Conservation (phyloP, 2,888 invertebrate species). For the Sphaerophoria rueppellii region DNA sequence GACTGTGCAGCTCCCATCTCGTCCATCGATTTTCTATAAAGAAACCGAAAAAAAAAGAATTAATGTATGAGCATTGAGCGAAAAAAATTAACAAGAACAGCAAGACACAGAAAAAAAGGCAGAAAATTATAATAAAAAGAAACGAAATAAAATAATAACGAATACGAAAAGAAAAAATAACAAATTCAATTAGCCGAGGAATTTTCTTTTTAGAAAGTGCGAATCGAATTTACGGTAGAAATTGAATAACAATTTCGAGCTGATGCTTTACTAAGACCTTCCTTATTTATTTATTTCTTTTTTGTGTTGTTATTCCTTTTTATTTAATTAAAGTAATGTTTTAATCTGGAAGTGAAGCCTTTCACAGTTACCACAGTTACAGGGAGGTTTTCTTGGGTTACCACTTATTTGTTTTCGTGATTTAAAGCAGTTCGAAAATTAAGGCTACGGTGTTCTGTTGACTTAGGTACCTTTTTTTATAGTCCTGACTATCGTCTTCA, state of each 20-base stretch:
- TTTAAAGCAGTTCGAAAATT: neutral
- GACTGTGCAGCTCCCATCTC: conserved; percentile 90
- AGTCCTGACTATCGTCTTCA: too few relatives aligned
- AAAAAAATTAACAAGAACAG: conserved; percentile 49
- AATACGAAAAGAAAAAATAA: conserved; percentile 54
- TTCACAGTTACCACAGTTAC: neutral
- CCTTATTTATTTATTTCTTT: conserved; percentile 24
- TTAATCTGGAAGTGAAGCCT: conserved; percentile 22
- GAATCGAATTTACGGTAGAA: conserved; percentile 63
- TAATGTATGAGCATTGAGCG: conserved; percentile 23
- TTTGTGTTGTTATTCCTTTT: neutral
- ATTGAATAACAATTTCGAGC: conserved; percentile 47
- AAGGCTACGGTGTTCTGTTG: too few relatives aligned
- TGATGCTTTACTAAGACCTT: conserved; percentile 14
- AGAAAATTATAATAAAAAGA: conserved; percentile 63
- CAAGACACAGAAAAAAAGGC: conserved; percentile 38
- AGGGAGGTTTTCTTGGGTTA: neutral
- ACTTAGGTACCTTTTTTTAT: too few relatives aligned
- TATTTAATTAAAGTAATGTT: conserved; percentile 37
- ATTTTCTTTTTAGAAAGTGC: conserved; percentile 74
- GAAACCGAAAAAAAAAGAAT: conserved; percentile 81
- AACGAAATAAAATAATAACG: conserved; percentile 52
- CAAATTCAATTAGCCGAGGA: conserved; percentile 73
- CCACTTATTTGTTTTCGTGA: neutral
- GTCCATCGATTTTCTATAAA: conserved; percentile 93